Evolutionary conservation across 2,113 vertebrate species (phyloP).

Genomic region (Cephalopholis sonnerati): DNA sequence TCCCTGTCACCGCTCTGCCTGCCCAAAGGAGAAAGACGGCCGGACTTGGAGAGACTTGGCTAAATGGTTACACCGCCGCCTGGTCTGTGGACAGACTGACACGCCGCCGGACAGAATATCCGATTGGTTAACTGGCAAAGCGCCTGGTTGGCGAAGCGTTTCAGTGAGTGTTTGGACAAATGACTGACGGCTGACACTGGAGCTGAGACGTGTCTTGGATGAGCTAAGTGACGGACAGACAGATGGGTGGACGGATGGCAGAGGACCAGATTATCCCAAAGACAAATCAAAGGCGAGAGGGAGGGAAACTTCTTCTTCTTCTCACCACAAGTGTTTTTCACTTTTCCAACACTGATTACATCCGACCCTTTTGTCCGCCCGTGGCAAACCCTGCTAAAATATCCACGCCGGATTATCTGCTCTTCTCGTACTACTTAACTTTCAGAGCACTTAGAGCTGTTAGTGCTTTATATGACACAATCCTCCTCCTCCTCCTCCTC

Average conservation of each 20-base stretch:
- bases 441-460: conserved; percentile 25
- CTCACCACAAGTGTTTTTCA: too few relatives aligned
- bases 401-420: neutral
- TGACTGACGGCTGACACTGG: neutral
- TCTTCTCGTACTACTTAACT: conserved; percentile 12
- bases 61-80: conserved; percentile 24
- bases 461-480: conserved; percentile 6
- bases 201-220: too few relatives aligned
- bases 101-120: neutral
- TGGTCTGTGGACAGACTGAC: neutral
- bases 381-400: neutral
- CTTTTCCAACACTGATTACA: too few relatives aligned
- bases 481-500: conserved; percentile 3
- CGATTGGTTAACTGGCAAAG: neutral
- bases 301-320: too few relatives aligned
- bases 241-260: too few relatives aligned
- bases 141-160: neutral
- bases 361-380: neutral
- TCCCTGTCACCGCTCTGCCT: neutral
- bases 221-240: neutral
- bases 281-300: too few relatives aligned
- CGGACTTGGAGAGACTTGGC: neutral
- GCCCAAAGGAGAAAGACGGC: too few relatives aligned
- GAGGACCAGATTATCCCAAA: too few relatives aligned
- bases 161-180: neutral